Conservation (phyloP, 2,113 vertebrate species). For the Ancistrus triradiatus region DNA sequence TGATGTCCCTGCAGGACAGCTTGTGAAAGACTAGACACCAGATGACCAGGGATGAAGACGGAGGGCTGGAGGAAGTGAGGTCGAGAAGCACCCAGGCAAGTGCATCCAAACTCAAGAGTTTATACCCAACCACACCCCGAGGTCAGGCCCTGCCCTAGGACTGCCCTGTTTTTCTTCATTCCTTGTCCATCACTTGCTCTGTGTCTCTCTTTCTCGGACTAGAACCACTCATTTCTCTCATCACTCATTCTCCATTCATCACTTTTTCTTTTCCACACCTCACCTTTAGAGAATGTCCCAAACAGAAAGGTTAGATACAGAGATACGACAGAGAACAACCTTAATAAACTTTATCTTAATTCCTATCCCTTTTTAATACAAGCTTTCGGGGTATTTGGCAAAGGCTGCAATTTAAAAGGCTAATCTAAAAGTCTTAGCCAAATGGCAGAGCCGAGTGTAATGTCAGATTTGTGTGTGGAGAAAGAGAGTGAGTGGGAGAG, state of each 20-base stretch:
- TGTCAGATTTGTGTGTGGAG: not conserved
- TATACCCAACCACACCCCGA: constrained; percentile 72
- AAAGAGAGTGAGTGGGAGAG: not conserved
- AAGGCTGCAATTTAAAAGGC: constrained; percentile 10
- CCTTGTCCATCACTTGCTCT: not conserved
- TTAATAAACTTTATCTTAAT: not conserved
- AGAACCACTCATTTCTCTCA: not conserved
- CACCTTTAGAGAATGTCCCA: not conserved
- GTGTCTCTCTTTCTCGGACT: not conserved
- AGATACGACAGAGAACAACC: not conserved
- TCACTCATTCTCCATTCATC: constrained; percentile 1
- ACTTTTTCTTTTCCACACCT: not conserved
- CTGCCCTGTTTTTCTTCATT: constrained; percentile 3
- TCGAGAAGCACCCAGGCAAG: constrained; percentile 53
- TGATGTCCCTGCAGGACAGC: constrained; percentile 28
- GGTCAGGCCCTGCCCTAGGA: constrained; percentile 40
- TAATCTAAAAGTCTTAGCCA: constrained; percentile 15
- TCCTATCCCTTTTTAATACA: constrained; percentile 25
- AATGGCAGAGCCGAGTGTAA: constrained; percentile 1
- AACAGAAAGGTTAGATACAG: not conserved
- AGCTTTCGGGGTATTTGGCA: constrained; percentile 14
- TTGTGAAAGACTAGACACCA: constrained; percentile 23
- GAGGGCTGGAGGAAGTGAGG: constrained; percentile 48
- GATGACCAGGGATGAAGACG: constrained; percentile 32
- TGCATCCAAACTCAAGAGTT: constrained; percentile 57